phyloP scores from a whole-genome alignment of 2,113 vertebrate genomes.

The Procavia capensis region DNA sequence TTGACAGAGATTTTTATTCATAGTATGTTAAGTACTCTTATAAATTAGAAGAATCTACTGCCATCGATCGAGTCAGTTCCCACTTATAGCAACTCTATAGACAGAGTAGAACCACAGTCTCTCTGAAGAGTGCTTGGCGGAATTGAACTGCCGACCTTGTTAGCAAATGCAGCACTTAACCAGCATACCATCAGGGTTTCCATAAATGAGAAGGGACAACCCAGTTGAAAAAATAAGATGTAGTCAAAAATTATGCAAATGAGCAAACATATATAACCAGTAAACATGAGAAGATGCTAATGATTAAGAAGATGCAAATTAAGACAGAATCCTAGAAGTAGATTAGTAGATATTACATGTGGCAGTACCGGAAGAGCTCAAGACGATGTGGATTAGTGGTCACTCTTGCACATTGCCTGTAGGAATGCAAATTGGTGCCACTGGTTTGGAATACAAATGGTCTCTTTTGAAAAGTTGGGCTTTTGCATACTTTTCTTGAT shows the following conservation, averaged over 20 bases:
- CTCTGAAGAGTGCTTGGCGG: too few relatives aligned
- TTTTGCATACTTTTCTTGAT: neutral
- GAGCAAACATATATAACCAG: neutral
- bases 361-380: neutral
- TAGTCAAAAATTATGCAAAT: neutral
- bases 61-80: too few relatives aligned
- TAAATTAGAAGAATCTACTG: too few relatives aligned
- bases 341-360: neutral
- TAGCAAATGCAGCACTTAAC: too few relatives aligned
- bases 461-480: neutral
- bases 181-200: too few relatives aligned
- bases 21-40: neutral
- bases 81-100: too few relatives aligned
- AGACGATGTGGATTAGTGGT: neutral
- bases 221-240: neutral
- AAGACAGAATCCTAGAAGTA: neutral
- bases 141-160: too few relatives aligned
- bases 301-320: conserved; percentile 25
- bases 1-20: neutral
- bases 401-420: neutral
- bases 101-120: too few relatives aligned
- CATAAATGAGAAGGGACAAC: neutral
- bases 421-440: neutral
- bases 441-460: conserved; percentile 7
- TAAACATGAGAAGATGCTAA: neutral